Base-by-base conservation (phyloP, 2,888 invertebrate species). In the Melieria omissa region DNA sequence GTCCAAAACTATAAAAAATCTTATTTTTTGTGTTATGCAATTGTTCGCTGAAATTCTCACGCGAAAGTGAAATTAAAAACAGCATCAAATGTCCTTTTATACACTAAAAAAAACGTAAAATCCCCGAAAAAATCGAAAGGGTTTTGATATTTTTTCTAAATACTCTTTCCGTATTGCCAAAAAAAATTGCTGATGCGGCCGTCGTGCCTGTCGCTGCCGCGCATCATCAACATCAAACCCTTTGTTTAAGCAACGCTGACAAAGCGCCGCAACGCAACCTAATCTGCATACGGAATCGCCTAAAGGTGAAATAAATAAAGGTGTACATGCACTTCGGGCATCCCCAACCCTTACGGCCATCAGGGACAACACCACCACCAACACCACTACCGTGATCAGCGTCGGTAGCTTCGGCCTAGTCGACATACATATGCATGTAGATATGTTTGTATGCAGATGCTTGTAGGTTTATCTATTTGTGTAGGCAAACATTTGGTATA, bases 91-190 rank as follows among this genome's bases (percentile, higher is more conserved):
- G 12, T 64, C 65, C n/a, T 65, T 57, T 63, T 16, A 78, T 74
- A 77, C 79, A 76, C 73, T 73, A 71, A 62, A 65, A 73, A 79
- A 69, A 79, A 83, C 82, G 29, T 29, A 83, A 82, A 81, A 78
- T 78, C 77, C 55, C 45, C 52, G 68, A 76, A 81, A 80, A 71
- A 82, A 80, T 72, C 73, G 78, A 80, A 82, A 81, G 82, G 84
- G 84, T 84, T 81, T 81, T 75, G 80, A 74, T 74, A 78, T 74
- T 79, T 82, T 83, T 83, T 81, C 74, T 79, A 75, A 83, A 83
- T 79, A 78, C 76, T 77, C 75, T 79, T 78, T 78, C 78, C 75
- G 76, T 73, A 77, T 72, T 79, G 78, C 79, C 81, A 81, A 81
- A 75, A 76, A 75, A 70, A 69, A 69, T 14, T 29, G 3, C 41